These are phyloP conservation scores for Acanthosepion pharaonis DNA, from an alignment of 2,888 invertebrate species.

Conservation along the genomic window DNA sequence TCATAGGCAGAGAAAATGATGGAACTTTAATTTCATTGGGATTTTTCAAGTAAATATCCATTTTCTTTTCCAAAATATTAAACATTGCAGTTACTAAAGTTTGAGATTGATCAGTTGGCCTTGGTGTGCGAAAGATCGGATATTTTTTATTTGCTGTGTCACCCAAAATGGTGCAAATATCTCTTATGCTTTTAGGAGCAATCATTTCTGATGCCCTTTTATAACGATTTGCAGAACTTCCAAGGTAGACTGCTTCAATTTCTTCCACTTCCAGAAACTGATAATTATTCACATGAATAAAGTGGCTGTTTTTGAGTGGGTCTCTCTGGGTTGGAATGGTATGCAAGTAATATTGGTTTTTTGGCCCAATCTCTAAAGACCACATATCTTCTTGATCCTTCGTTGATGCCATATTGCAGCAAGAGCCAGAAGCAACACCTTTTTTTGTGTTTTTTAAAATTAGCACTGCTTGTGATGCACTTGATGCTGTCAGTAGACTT, in stretches of 20 bases:
- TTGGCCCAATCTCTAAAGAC: slow-evolving; percentile 40
- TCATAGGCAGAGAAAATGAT: too few relatives aligned
- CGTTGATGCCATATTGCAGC: slow-evolving; percentile 35
- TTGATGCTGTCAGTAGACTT: slow-evolving; percentile 15
- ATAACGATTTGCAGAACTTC: slow-evolving; percentile 50
- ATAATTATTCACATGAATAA: slow-evolving; percentile 15
- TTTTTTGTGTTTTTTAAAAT: not conserved
- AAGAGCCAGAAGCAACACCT: slow-evolving; percentile 24
- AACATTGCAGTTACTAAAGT: slow-evolving; percentile 56
- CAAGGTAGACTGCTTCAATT: not conserved
- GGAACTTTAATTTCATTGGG: slow-evolving; percentile 39
- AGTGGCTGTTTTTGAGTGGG: not conserved
- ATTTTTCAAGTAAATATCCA: slow-evolving; percentile 55
- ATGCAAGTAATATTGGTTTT: not conserved
- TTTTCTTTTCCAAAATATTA: slow-evolving; percentile 52
- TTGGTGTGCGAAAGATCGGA: slow-evolving; percentile 56
- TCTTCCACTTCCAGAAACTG: not conserved
- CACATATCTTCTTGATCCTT: slow-evolving; percentile 41
- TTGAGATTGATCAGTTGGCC: slow-evolving; percentile 51
- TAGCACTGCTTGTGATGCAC: not conserved
- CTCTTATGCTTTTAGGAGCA: slow-evolving; percentile 50
- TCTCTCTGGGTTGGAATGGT: not conserved
- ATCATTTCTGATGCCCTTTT: slow-evolving; percentile 49
- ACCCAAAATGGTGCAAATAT: slow-evolving; percentile 54
- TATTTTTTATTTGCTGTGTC: slow-evolving; percentile 53